A percentile compares a stretch with the other conserved stretches of the same genome.
These are phyloP conservation scores for Gryllus bimaculatus DNA, from an alignment of 1,140 invertebrate genomes.

Conservation along the genomic window DNA sequence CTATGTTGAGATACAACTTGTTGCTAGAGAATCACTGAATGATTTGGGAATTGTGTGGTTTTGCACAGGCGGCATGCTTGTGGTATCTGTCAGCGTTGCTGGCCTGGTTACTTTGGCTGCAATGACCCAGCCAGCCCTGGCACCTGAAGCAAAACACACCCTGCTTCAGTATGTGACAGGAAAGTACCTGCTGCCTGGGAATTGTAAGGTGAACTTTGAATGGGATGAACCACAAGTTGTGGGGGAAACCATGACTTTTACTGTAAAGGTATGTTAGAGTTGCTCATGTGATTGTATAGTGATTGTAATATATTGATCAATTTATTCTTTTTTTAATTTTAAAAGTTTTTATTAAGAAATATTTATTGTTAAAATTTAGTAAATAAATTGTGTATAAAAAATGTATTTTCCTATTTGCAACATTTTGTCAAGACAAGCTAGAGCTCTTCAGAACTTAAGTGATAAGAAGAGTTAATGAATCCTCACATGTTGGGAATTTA, in stretches of 20 bases:
- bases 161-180: conserved; percentile 84
- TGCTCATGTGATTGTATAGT: no score
- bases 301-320: no score
- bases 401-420: no score
- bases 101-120: conserved; percentile 75
- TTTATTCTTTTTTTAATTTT: no score
- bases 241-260: conserved; percentile 82
- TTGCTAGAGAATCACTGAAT: background rate
- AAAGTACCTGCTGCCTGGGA: conserved; percentile 78
- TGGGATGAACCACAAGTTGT: conserved; percentile 82
- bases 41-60: background rate
- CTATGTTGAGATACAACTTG: background rate
- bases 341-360: no score
- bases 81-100: conserved; percentile 74
- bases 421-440: no score
- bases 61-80: conserved; percentile 64
- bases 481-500: no score
- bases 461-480: no score
- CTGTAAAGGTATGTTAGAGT: conserved; percentile 48
- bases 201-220: conserved; percentile 73
- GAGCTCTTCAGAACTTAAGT: no score
- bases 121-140: conserved; percentile 75
- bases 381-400: no score
- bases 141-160: conserved; percentile 77
- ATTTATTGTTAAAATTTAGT: no score